These are phyloP conservation scores for Drosophila siamana DNA, from an alignment of 2,888 invertebrate genomes.

Conservation along the genomic window DNA sequence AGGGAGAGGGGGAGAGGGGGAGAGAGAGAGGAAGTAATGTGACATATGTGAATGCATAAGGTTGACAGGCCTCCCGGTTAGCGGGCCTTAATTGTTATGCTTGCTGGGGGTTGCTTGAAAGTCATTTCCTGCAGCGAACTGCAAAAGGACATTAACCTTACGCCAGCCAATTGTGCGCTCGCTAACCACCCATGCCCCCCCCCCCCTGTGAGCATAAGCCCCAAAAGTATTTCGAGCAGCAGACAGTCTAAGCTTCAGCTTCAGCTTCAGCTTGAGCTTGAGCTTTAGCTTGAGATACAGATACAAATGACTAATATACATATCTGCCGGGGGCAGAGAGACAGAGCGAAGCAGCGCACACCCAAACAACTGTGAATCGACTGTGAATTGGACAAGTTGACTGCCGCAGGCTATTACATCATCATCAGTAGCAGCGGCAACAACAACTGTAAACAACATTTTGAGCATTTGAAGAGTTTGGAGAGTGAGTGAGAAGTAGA, in stretches of 20 bases:
- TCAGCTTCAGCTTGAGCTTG: not conserved
- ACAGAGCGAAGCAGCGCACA: constrained; percentile 10
- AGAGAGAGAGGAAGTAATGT: not conserved
- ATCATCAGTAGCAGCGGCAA: constrained; percentile 25
- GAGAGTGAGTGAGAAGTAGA: not conserved
- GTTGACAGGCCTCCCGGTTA: constrained; percentile 35
- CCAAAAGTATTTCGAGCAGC: too few species aligned
- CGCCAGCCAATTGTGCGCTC: constrained; percentile 51
- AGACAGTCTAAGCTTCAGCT: too few species aligned
- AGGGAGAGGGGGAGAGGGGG: not conserved
- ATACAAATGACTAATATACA: constrained; percentile 53
- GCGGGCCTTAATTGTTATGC: constrained; percentile 12
- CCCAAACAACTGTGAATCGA: constrained; percentile 32
- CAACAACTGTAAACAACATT: constrained; percentile 32
- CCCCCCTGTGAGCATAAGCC: too few species aligned
- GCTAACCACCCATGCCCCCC: too few species aligned
- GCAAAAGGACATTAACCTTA: constrained; percentile 69
- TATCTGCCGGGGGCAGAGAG: too few species aligned
- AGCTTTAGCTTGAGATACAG: constrained; percentile 20
- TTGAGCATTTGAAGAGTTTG: constrained; percentile 12
- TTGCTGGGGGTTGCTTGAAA: constrained; percentile 59
- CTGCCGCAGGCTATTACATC: constrained; percentile 53
- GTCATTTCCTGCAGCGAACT: constrained; percentile 57
- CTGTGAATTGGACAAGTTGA: constrained; percentile 24
- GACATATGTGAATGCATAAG: constrained; percentile 34